Base-by-base conservation (phyloP, 2,113 vertebrate species). In the Megaceryle torquata region DNA sequence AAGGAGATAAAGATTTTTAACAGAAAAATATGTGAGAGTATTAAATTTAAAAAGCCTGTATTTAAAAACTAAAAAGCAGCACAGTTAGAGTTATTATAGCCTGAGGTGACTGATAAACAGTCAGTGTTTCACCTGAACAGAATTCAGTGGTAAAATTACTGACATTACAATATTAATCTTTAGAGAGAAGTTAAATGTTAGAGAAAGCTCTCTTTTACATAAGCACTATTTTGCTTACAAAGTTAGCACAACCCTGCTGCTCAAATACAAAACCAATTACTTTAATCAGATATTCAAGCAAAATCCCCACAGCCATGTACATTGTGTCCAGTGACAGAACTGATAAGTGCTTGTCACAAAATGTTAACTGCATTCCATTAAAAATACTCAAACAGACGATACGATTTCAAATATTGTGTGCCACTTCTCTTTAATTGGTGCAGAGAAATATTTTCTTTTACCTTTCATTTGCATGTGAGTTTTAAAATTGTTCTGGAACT, bases 401-500 rank as follows among this genome's bases (percentile, higher is more conserved):
- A 33, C 5, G 17, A 44, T 82, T 93, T 91, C 59, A 74, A 74
- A 85, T 43, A 59, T 3, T 35, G n/a, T 26, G 28, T 50, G 50
- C 15, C 46, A 65, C 74, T 88, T 82, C 82, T 63, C 39, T 71
- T 81, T 92, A 93, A 95, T 82, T 89, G 24, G 11, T 94, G 76
- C 57, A 81, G 54, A 94, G 57, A 88, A 84, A 82, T 78, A 81
- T 82, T 94, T 88, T 67, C 65, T 22, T 94, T 84, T 70, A 92
- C 89, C 72, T 91, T 91, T 84, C 41, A 53, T 51, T 82, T 94
- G 26, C 41, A 82, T 43, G 10, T 29, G 74, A 91, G 91, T 54
- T 67, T 96, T 44, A 74, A 75, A 95, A 94, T 65, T 82, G 59
- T 94, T 96, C 91, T 51, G 59, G n/a, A 95, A 96, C 61, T 86